Evolutionary conservation across 2,113 vertebrate species (phyloP).

Genomic region (Silurus glanis): DNA sequence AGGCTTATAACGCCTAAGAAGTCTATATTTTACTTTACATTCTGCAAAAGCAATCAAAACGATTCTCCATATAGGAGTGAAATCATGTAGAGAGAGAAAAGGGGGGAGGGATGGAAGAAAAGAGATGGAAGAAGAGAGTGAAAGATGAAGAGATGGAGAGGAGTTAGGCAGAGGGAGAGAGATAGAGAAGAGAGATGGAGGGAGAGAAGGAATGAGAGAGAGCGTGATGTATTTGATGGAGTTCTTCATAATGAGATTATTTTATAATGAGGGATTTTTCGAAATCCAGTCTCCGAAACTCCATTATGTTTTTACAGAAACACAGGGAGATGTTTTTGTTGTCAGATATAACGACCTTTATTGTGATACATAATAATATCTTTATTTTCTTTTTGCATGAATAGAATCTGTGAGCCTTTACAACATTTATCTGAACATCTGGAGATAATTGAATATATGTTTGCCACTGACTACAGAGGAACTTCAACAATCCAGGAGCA

Average conservation of each 20-base stretch:
- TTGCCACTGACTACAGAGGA: neutral
- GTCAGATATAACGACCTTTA: no score
- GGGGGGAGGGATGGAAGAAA: no score
- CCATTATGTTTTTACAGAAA: no score
- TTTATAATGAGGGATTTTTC: no score
- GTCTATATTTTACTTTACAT: neutral
- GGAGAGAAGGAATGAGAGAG: neutral
- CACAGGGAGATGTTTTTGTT: no score
- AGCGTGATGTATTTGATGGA: neutral
- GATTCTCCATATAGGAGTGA: neutral
- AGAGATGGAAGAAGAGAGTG: neutral
- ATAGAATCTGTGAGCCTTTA: neutral
- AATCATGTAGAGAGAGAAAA: neutral
- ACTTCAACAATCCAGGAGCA: neutral
- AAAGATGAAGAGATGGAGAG: no score
- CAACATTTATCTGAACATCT: neutral
- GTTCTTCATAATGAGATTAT: no score
- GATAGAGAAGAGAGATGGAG: neutral
- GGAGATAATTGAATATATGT: neutral
- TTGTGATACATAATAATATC: no score
- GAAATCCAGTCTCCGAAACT: no score
- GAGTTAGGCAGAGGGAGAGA: neutral
- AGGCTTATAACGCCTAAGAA: no score
- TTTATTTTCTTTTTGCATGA: neutral
- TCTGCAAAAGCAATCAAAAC: neutral